A percentile compares a stretch with the other conserved stretches of the same genome.
Conservation (phyloP, 2,797 vertebrate genomes). For the Liasis olivaceus region DNA sequence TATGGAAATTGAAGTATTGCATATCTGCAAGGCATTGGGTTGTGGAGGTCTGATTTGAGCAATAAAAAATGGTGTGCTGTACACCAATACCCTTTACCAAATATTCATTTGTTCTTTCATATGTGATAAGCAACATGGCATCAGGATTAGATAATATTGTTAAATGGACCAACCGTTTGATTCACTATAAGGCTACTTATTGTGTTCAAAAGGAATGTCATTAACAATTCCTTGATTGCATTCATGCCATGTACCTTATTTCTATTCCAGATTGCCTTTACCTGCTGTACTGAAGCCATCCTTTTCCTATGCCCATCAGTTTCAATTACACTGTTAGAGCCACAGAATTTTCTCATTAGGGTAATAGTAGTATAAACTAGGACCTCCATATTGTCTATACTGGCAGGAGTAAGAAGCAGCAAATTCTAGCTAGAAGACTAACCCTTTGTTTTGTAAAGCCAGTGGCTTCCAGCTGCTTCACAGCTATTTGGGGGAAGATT, state of each 20-base stretch:
- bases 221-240: not conserved
- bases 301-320: not conserved
- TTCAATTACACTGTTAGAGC: not conserved
- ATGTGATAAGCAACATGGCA: not conserved
- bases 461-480: not conserved
- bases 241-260: not conserved
- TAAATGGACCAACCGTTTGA: not conserved
- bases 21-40: not conserved
- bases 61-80: not conserved
- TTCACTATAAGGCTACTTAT: not conserved
- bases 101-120: not conserved
- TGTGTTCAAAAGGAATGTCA: not conserved
- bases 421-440: not conserved
- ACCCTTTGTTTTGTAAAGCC: not conserved
- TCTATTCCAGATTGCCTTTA: not conserved
- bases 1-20: not conserved
- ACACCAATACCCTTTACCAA: not conserved
- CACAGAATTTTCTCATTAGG: not conserved
- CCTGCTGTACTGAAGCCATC: not conserved
- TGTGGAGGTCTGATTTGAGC: not conserved
- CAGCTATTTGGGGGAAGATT: not conserved
- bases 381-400: not conserved
- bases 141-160: not conserved
- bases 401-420: not conserved
- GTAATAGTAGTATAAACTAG: too few species aligned